Evolutionary conservation across 2,113 vertebrate genomes (phyloP).

Genomic region (Gobius niger): DNA sequence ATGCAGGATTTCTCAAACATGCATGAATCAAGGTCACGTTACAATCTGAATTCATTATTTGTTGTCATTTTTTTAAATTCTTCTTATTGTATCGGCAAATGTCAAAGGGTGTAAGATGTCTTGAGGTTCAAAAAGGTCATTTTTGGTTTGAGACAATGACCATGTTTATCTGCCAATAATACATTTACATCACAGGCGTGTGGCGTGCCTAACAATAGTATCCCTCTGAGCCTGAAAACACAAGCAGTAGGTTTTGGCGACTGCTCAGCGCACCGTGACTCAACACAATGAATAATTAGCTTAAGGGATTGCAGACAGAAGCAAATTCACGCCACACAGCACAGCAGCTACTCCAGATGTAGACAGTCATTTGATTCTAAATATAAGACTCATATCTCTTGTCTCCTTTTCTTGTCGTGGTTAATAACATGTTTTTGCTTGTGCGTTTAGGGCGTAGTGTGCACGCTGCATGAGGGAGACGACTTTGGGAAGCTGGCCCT

Average conservation of each 20-base stretch:
- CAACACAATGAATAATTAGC: conserved; percentile 46
- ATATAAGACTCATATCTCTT: conserved; percentile 20
- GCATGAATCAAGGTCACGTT: too few species aligned
- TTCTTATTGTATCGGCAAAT: background rate
- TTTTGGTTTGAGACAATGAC: background rate
- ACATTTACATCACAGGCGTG: background rate
- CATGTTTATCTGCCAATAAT: background rate
- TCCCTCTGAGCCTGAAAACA: conserved; percentile 32
- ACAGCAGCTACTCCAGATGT: conserved; percentile 7
- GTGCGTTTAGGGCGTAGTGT: conserved; percentile 88
- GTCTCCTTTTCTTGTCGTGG: background rate
- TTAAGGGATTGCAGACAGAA: conserved; percentile 35
- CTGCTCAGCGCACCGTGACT: conserved; percentile 46
- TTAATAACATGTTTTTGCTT: conserved; percentile 7
- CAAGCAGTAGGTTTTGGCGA: conserved; percentile 46
- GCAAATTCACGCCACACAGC: conserved; percentile 28
- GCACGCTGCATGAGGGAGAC: conserved; percentile 95
- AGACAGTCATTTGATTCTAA: background rate
- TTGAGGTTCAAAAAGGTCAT: background rate
- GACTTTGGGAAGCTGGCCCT: conserved; percentile 98
- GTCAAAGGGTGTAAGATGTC: background rate
- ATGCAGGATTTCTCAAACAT: too few species aligned
- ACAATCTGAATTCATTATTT: too few species aligned
- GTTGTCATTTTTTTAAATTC: background rate
- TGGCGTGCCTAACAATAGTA: conserved; percentile 3